phyloP scores from a whole-genome alignment of 2,888 invertebrate genomes.

The Macaria liturata region DNA sequence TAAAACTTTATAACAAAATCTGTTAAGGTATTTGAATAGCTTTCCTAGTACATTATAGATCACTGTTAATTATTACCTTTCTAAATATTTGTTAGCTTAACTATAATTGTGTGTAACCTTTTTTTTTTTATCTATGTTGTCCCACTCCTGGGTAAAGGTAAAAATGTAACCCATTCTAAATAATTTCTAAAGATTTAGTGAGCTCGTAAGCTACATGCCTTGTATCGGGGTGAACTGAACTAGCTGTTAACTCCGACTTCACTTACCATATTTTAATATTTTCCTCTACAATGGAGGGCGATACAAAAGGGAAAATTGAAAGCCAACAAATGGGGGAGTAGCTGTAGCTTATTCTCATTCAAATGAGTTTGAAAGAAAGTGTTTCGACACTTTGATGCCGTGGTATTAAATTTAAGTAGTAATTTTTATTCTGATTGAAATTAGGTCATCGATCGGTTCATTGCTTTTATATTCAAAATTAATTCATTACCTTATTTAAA shows the following conservation, averaged over 20 bases:
- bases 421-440: conserved; percentile 19
- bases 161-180: too few relatives aligned
- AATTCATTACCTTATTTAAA: too few relatives aligned
- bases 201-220: conserved; percentile 31
- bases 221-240: conserved; percentile 41
- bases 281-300: conserved; percentile 53
- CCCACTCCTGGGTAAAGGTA: too few relatives aligned
- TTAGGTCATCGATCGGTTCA: conserved; percentile 12
- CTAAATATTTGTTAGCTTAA: too few relatives aligned
- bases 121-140: too few relatives aligned
- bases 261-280: conserved; percentile 76
- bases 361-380: conserved; percentile 70
- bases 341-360: conserved; percentile 71
- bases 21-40: too few relatives aligned
- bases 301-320: conserved; percentile 71
- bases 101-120: too few relatives aligned
- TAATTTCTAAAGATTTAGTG: conserved; percentile 34
- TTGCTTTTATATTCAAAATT: too few relatives aligned
- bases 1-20: too few relatives aligned
- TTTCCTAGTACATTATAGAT: too few relatives aligned
- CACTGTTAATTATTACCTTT: too few relatives aligned
- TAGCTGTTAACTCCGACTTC: conserved; percentile 57
- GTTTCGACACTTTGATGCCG: conserved; percentile 68
- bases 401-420: conserved; percentile 48
- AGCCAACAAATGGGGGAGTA: conserved; percentile 65